Evolutionary conservation across 2,113 vertebrate species (phyloP).

Genomic region (Halcyon malimbica): DNA sequence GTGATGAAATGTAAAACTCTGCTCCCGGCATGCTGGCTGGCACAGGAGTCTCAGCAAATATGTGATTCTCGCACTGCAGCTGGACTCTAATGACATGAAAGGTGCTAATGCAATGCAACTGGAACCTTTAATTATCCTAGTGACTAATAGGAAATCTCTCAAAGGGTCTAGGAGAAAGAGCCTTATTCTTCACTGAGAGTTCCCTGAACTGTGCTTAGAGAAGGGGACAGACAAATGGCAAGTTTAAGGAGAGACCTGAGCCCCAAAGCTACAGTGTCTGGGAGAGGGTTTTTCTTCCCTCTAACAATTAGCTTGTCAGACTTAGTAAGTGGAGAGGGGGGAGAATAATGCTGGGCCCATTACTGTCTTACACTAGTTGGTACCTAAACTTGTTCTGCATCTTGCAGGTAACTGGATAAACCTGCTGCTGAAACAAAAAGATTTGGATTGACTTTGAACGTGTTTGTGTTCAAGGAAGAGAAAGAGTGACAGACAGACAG

Average conservation of each 20-base stretch:
- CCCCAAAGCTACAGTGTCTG: neutral
- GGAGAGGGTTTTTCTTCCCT: neutral
- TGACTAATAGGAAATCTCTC: constrained; percentile 60
- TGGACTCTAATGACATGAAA: constrained; percentile 62
- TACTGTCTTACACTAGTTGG: neutral
- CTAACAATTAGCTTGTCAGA: neutral
- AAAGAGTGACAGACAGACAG: constrained; percentile 27
- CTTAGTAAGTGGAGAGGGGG: neutral
- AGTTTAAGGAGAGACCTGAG: neutral
- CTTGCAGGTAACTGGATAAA: constrained; percentile 50
- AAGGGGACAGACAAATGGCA: constrained; percentile 2
- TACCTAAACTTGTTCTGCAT: constrained; percentile 52
- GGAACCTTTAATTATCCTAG: constrained; percentile 65
- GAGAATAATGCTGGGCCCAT: neutral
- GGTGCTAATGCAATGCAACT: constrained; percentile 65
- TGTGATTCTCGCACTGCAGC: constrained; percentile 53
- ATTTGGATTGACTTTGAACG: constrained; percentile 34
- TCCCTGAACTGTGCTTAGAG: constrained; percentile 10
- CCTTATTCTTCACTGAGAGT: neutral
- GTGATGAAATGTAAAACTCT: constrained; percentile 57
- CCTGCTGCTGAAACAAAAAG: constrained; percentile 53
- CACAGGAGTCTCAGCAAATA: constrained; percentile 50
- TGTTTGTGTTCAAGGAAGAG: constrained; percentile 42
- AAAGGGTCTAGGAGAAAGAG: constrained; percentile 34
- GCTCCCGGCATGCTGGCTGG: neutral